Evolutionary conservation across 2,113 vertebrate genomes (phyloP).

Genomic region (Rhineura floridana): DNA sequence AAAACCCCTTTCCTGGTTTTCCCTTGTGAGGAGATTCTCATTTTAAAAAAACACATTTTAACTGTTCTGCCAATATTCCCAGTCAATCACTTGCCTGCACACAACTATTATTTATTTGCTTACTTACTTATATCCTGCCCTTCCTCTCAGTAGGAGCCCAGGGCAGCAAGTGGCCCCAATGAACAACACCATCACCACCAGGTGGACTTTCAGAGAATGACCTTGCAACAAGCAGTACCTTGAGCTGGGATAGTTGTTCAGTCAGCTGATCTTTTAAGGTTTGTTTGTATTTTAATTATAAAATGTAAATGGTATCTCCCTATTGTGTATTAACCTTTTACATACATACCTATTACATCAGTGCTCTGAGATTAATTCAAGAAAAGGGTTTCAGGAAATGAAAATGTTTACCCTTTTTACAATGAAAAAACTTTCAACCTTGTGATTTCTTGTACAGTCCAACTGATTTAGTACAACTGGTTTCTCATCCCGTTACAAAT

Average conservation of each 20-base stretch:
- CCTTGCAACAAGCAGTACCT: not conserved
- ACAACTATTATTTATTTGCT: too few species aligned
- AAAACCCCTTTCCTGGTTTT: too few species aligned
- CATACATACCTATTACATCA: not conserved
- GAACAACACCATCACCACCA: too few species aligned
- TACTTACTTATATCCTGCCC: too few species aligned
- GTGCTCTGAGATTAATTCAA: too few species aligned
- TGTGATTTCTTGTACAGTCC: not conserved
- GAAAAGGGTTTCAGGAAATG: not conserved
- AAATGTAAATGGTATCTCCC: not conserved
- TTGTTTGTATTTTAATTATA: not conserved
- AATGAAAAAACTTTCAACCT: not conserved
- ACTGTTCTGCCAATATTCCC: not conserved
- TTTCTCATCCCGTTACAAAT: not conserved
- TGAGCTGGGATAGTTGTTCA: not conserved
- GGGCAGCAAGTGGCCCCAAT: not conserved
- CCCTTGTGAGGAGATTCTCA: too few species aligned
- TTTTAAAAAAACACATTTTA: too few species aligned
- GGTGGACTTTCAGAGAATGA: not conserved
- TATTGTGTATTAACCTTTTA: not conserved
- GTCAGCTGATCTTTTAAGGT: not conserved
- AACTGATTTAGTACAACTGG: not conserved
- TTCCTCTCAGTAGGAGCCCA: too few species aligned
- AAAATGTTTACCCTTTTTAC: not conserved
- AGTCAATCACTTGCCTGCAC: not conserved